Evolutionary conservation across 23 tunicate genomes (phyloP).

Genomic region (Oikopleura vanhoeffeni): DNA sequence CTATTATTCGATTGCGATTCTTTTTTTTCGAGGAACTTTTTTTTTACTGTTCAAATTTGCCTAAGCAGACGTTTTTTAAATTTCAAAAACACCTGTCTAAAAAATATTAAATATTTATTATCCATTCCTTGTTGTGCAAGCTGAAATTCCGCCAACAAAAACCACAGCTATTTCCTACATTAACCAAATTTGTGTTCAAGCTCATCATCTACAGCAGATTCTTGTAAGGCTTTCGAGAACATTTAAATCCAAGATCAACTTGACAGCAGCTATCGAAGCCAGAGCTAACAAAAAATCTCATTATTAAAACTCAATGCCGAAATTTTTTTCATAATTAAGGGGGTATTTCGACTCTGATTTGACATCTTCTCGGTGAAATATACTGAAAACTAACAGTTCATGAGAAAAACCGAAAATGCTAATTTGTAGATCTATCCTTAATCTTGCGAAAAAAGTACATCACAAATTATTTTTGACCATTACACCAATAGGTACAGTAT

Average conservation of each 20-base stretch:
- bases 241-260: constrained; percentile 2
- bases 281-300: too few relatives aligned
- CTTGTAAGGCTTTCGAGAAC: not conserved
- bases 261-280: not conserved
- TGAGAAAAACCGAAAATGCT: too few relatives aligned
- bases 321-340: too few relatives aligned
- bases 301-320: too few relatives aligned
- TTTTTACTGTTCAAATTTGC: not conserved
- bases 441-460: too few relatives aligned
- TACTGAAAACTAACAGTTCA: too few relatives aligned
- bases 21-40: not conserved
- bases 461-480: too few relatives aligned
- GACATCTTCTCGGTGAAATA: too few relatives aligned
- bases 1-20: not conserved
- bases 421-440: too few relatives aligned
- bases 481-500: too few relatives aligned
- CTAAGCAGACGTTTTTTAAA: not conserved
- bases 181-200: not conserved
- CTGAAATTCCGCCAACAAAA: not conserved
- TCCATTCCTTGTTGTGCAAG: not conserved
- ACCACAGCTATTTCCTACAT: not conserved
- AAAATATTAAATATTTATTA: not conserved
- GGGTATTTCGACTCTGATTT: too few relatives aligned
- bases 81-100: not conserved
- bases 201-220: not conserved